Base-by-base conservation (phyloP, 2,797 vertebrate genomes). In the Zalophus californianus region DNA sequence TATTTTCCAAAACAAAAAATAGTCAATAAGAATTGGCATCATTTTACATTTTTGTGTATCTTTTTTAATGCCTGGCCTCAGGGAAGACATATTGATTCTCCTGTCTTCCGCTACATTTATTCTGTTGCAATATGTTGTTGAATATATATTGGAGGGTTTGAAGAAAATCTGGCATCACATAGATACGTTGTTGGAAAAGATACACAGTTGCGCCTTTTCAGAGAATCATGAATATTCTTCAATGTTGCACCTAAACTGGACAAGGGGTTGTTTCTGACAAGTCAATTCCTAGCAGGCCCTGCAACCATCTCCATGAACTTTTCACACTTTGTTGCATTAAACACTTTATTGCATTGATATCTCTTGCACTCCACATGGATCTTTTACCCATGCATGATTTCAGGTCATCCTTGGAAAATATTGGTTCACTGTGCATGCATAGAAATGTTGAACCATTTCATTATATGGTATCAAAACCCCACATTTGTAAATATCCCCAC, bases 1-100 rank as follows among this genome's bases (percentile, higher is more conserved):
- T 50, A n/a, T 86, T 86, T 86, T 94, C 35, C 14, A 32, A 84
- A 93, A 56, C 48, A 58, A 86, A 64, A 88, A 70, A n/a, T 44
- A 84, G 78, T 12, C 8, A 11, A 68, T 58, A 52, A 32, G 29
- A 86, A 7, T 16, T 54, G 54, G 38, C 54, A 15, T 48, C 18
- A 7, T 72, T 79, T 93, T 32, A 25, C 8, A 82, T 62, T 41
- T 90, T 48, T 52, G 23, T 2, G 14, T 50, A 32, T 62, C 64
- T 16, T 75, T 75, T 88, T 80, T 12, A 14, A 50, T 58, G 64
- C 56, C 21, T 20, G 58, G 38, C 75, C 62, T 90, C 41, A 11
- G 23, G 66, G 92, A 73, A 72, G 73, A 23, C n/a, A 0, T 1
- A 18, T 5, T 23, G 7, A 21, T 21, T 75, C 29, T 44, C 66